Evolutionary conservation across 2,797 vertebrate species (phyloP), one percentile per base, ranked within the genome.

Genomic region (Oceanodroma leucorhoa): DNA sequence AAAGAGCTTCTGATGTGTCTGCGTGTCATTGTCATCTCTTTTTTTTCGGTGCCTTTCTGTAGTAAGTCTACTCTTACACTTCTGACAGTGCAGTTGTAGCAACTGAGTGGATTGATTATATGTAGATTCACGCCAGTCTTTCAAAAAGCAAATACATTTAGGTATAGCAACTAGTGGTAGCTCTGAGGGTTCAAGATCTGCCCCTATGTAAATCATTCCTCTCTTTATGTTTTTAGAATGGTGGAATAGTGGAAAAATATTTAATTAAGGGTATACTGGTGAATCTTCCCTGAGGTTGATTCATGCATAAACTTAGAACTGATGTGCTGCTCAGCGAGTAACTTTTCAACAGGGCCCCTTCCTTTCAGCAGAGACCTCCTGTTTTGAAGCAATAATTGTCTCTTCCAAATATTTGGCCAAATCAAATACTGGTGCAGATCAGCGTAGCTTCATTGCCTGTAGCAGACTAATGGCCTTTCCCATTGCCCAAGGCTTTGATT

Each of bases 101-200:
- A 76, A 24, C 58, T 30, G 61, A 86, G 57, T 40, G 79, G 83
- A 87, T 62, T 71, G 91, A 88, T 88, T 84, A 66, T 19, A 11
- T 19, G 51, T 61, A 84, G 34, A 81, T 50, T 84, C 65, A 71
- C 50, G 70, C 11, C 14, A 54, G 22, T 45, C 73, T 93, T 90
- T 66, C 40, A 45, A 76, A 89, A 91, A 90, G 57, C 27, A 97
- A 90, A 91, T 79, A 36, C 40, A 54, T 86, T 89, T 65, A 60
- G 41, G 27, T 41, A 66, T 53, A 69, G 55, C 23, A 91, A 15
- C 14, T 60, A 67, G 80, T 67, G 21, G 54, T 40, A 67, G 50
- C 54, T 80, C n/a, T 32, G 12, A 50, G 54, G 10, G 67, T 76
- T 83, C 71, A 60, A 76, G 24, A 50, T 73, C 54, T 89, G 15